These are phyloP conservation scores for Callaeas wilsoni DNA, from an alignment of 2,113 vertebrate genomes.

Conservation along the genomic window DNA sequence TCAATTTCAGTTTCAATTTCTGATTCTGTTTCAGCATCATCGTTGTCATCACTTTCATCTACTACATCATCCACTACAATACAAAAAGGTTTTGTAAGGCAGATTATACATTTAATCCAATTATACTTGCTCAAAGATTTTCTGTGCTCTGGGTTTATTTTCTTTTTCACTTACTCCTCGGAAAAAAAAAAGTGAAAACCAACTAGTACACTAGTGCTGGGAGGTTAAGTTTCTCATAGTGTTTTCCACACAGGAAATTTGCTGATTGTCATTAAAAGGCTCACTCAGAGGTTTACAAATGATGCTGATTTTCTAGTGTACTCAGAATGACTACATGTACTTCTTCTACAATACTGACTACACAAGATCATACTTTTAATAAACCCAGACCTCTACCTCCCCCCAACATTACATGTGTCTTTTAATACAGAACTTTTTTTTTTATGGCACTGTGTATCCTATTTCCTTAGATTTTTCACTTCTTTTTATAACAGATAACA, in stretches of 20 bases:
- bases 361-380: background rate
- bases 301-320: background rate
- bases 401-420: accelerated
- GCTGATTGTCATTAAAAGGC: background rate
- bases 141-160: background rate
- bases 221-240: background rate
- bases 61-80: conserved; percentile 92
- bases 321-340: background rate
- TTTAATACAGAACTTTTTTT: background rate
- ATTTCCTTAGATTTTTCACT: background rate
- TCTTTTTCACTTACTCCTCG: background rate
- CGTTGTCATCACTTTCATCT: conserved; percentile 95
- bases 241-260: background rate
- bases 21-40: conserved; percentile 85
- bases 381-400: background rate
- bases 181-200: background rate
- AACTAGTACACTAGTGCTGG: background rate
- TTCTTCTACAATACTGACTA: background rate
- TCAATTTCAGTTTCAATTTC: conserved; percentile 89
- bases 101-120: conserved; percentile 38
- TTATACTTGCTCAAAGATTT: background rate
- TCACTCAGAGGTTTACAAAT: background rate
- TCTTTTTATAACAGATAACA: background rate
- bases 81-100: conserved; percentile 57
- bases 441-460: background rate